Conservation (phyloP, 2,797 vertebrate species). For the Coilia nasus region DNA sequence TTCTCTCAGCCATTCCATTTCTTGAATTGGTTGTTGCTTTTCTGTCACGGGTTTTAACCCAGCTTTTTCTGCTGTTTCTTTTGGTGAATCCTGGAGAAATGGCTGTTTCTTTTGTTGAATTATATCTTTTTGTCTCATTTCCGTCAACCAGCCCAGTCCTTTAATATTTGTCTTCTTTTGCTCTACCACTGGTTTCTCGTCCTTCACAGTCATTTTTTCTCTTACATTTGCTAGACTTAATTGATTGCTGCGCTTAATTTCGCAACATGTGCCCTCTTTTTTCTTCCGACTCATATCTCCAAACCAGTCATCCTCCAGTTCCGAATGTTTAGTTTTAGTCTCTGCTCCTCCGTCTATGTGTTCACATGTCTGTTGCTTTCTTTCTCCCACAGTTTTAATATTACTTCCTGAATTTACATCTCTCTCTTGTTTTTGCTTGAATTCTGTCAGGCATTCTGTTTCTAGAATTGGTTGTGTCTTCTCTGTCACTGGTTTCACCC, state of each 20-base stretch:
- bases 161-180: not conserved
- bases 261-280: not conserved
- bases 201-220: too few species aligned
- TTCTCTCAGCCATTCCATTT: too few species aligned
- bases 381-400: not conserved
- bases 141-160: not conserved
- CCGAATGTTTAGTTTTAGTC: not conserved
- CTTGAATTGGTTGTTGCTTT: not conserved
- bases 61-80: not conserved
- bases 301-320: not conserved
- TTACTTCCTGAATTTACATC: not conserved
- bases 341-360: not conserved
- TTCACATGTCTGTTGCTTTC: not conserved
- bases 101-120: not conserved
- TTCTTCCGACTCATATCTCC: not conserved
- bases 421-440: not conserved
- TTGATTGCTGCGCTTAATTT: not conserved
- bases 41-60: too few species aligned
- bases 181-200: not conserved
- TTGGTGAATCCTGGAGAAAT: not conserved
- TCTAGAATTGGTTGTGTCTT: not conserved
- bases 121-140: not conserved
- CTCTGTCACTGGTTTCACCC: too few species aligned
- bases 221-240: not conserved
- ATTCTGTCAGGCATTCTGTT: not conserved